These are phyloP conservation scores for Cyphomyrus plagiostoma DNA, from an alignment of 2,113 vertebrate genomes.

Conservation along the genomic window DNA sequence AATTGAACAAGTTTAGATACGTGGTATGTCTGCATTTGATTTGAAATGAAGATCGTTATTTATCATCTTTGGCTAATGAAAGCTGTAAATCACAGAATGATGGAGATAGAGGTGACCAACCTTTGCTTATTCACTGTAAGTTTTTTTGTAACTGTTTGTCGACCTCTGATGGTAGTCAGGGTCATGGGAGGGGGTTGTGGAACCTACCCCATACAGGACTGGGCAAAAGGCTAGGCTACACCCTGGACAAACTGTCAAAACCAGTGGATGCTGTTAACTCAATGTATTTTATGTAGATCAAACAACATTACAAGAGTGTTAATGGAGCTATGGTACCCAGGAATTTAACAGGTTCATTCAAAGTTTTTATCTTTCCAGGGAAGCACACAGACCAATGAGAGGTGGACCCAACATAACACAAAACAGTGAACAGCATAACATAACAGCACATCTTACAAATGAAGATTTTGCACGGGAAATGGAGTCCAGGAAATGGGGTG, in stretches of 20 bases:
- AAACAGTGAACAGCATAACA: not conserved
- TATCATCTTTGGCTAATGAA: not conserved
- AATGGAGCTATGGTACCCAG: not conserved
- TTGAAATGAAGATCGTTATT: not conserved
- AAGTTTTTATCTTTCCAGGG: not conserved
- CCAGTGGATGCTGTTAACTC: not conserved
- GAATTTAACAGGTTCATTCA: not conserved
- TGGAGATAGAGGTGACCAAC: not conserved
- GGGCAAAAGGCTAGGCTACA: not conserved
- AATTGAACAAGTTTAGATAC: not conserved
- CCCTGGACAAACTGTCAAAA: not conserved
- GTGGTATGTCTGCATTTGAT: not conserved
- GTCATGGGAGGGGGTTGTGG: not conserved
- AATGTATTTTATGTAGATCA: not conserved
- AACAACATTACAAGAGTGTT: not conserved
- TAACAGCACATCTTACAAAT: not conserved
- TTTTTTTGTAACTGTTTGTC: not conserved
- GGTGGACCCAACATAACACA: not conserved
- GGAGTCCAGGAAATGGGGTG: not conserved
- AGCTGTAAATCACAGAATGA: not conserved
- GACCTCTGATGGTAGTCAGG: not conserved
- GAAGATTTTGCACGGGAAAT: not conserved
- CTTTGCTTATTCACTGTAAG: not conserved
- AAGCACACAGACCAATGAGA: not conserved
- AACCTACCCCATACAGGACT: not conserved